Conservation (phyloP, 2,113 vertebrate species). For the Thunnus thynnus region DNA sequence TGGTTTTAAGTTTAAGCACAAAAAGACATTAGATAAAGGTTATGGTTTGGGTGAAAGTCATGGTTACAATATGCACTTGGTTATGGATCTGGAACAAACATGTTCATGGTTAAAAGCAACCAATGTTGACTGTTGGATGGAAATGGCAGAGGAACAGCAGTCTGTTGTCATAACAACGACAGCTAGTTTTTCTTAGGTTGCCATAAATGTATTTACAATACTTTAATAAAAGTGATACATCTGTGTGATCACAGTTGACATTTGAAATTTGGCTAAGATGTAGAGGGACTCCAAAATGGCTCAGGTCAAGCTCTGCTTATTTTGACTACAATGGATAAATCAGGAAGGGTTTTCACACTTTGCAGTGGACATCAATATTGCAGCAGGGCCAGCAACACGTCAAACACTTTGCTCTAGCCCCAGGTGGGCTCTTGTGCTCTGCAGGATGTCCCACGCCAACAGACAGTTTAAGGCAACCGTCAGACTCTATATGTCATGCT, state of each 20-base stretch:
- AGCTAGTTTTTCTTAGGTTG: no score
- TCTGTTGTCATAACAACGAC: no score
- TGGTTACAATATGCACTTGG: no score
- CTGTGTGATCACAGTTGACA: background rate
- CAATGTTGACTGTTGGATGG: no score
- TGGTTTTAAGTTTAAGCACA: no score
- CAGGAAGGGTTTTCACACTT: constrained; percentile 54
- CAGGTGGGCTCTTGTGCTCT: constrained; percentile 36
- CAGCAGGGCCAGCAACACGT: constrained; percentile 43
- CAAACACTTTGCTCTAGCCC: constrained; percentile 51
- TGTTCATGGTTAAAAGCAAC: no score
- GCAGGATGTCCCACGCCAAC: constrained; percentile 46
- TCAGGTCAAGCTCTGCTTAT: constrained; percentile 5
- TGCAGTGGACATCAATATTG: constrained; percentile 51
- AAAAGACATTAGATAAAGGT: no score
- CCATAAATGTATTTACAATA: background rate
- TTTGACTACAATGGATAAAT: constrained; percentile 9
- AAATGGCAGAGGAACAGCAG: no score
- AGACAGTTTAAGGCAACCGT: constrained; percentile 59
- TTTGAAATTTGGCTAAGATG: background rate
- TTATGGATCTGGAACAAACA: no score
- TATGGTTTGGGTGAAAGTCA: no score
- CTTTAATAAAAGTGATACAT: background rate
- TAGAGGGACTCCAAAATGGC: background rate
- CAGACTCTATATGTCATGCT: constrained; percentile 53